Conservation (phyloP, 2,113 vertebrate species). For the Nibea albiflora region DNA sequence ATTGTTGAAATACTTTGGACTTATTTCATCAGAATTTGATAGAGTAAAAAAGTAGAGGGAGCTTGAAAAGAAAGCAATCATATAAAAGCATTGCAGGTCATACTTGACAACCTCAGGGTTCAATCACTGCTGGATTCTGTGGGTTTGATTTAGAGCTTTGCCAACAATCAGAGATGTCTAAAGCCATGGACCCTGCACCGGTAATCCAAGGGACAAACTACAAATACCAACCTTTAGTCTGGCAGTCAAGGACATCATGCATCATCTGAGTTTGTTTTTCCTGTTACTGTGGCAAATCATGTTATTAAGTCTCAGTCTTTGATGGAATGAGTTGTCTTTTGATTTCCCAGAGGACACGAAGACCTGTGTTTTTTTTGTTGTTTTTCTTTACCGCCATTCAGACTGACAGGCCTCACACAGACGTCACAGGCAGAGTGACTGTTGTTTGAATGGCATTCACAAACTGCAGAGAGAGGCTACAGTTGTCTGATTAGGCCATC, state of each 20-base stretch:
- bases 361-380: no score
- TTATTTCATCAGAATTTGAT: background rate
- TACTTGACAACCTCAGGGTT: constrained; percentile 27
- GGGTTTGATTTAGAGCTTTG: constrained; percentile 59
- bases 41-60: background rate
- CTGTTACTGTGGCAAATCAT: constrained; percentile 3
- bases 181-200: constrained; percentile 40
- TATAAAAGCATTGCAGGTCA: constrained; percentile 20
- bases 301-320: constrained; percentile 30
- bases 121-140: constrained; percentile 51
- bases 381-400: background rate
- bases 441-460: constrained; percentile 21
- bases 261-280: background rate
- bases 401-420: constrained; percentile 28
- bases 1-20: background rate
- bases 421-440: constrained; percentile 19
- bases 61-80: constrained; percentile 31
- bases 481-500: constrained; percentile 58
- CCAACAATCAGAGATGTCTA: constrained; percentile 48
- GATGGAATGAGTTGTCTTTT: constrained; percentile 34
- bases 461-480: constrained; percentile 39
- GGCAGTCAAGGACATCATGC: constrained; percentile 30
- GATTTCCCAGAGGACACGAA: constrained; percentile 25
- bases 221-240: constrained; percentile 30
- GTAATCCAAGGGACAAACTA: constrained; percentile 53